Conservation (phyloP, 2,888 invertebrate species). For the Macrosoma leucophasiata region DNA sequence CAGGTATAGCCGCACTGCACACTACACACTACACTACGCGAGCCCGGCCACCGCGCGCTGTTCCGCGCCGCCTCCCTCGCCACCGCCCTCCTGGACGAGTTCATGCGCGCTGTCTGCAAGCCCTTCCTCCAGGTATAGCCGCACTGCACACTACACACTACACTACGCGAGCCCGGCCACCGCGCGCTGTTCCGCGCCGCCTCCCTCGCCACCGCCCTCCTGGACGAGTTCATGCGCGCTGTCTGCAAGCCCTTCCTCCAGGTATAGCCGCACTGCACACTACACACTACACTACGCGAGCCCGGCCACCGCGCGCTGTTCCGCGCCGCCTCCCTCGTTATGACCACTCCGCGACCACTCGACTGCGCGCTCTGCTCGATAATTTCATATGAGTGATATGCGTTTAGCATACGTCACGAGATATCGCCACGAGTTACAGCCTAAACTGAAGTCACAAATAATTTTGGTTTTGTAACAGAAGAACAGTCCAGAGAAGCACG, state of each 20-base stretch:
- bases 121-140: slow-evolving; percentile 90
- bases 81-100: slow-evolving; percentile 96
- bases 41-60: slow-evolving; percentile 78
- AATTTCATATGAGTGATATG: no score
- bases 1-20: no score
- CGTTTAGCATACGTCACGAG: no score
- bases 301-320: slow-evolving; percentile 83
- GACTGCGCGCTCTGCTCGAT: slow-evolving; percentile 96
- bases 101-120: slow-evolving; percentile 95
- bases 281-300: no score
- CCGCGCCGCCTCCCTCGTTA: slow-evolving; percentile 94
- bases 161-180: slow-evolving; percentile 89
- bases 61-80: slow-evolving; percentile 96
- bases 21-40: no score
- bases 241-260: slow-evolving; percentile 93
- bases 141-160: no score
- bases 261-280: no score
- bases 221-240: slow-evolving; percentile 97
- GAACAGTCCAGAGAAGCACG: no score
- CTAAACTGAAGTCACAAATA: no score
- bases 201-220: slow-evolving; percentile 94
- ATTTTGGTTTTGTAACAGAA: no score
- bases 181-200: slow-evolving; percentile 95
- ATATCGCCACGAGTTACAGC: no score
- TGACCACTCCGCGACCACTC: slow-evolving; percentile 96